Evolutionary conservation across 1,140 invertebrate genomes (phyloP).

Genomic region (Anastatus disparis): DNA sequence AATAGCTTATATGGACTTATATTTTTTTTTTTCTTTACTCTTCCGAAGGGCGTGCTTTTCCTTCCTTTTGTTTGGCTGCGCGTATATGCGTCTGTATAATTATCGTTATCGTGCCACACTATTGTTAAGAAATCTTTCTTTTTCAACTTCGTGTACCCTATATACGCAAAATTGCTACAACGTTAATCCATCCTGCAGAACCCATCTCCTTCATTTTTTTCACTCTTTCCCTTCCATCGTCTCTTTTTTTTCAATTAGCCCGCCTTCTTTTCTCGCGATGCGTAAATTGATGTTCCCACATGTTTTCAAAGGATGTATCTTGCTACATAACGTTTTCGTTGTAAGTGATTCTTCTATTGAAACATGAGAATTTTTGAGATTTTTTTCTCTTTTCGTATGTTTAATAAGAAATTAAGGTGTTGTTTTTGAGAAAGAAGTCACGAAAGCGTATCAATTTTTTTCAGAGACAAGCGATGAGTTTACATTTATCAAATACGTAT

Average conservation of each 20-base stretch:
- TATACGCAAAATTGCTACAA: constrained; percentile 5
- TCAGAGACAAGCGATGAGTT: too few species aligned
- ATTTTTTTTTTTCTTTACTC: background rate
- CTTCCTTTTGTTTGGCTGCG: background rate
- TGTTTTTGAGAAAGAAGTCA: too few species aligned
- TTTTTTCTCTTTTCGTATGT: too few species aligned
- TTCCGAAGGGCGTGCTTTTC: constrained; percentile 16
- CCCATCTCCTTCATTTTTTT: too few species aligned
- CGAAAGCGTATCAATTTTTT: too few species aligned
- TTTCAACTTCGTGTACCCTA: too few species aligned
- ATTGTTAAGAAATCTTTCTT: constrained; percentile 28
- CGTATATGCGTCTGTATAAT: constrained; percentile 16
- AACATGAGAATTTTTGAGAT: background rate
- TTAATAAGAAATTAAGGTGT: too few species aligned
- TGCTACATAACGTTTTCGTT: too few species aligned
- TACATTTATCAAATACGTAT: too few species aligned
- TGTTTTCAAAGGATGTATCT: too few species aligned
- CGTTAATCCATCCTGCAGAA: too few species aligned
- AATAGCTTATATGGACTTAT: background rate
- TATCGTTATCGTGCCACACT: constrained; percentile 19
- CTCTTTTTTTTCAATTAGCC: constrained; percentile 18
- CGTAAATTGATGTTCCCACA: too few species aligned
- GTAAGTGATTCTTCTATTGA: background rate
- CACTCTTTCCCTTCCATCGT: background rate
- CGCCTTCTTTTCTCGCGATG: background rate